Conservation (phyloP, 2,888 invertebrate genomes). For the Thymelicus lineola region DNA sequence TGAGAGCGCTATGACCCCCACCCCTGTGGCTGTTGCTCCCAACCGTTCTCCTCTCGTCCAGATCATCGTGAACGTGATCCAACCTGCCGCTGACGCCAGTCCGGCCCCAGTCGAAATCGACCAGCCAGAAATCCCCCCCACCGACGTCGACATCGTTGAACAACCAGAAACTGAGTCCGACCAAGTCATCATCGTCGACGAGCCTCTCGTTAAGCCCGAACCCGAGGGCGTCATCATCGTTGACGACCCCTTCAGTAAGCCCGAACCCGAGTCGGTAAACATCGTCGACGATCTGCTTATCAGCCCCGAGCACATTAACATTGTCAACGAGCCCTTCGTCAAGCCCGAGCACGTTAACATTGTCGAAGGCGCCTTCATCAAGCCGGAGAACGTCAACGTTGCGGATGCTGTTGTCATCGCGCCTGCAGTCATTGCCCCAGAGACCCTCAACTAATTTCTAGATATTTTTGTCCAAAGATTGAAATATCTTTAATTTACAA, state of each 20-base stretch:
- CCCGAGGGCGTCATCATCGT: slow-evolving; percentile 40
- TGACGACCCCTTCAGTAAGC: slow-evolving; percentile 42
- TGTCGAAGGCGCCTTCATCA: slow-evolving; percentile 42
- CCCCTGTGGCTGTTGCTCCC: neutral
- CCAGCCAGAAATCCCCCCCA: slow-evolving; percentile 28
- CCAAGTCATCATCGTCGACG: slow-evolving; percentile 30
- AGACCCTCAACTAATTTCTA: slow-evolving; percentile 54
- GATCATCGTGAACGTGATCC: slow-evolving; percentile 48
- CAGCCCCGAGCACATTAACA: slow-evolving; percentile 32
- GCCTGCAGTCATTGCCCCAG: slow-evolving; percentile 52
- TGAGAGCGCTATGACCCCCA: neutral
- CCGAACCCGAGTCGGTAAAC: slow-evolving; percentile 47
- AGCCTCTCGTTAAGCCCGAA: neutral
- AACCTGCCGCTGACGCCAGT: slow-evolving; percentile 25
- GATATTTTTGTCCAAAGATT: neutral
- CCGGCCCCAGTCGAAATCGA: slow-evolving; percentile 39
- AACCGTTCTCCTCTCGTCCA: slow-evolving; percentile 46
- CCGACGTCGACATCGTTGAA: slow-evolving; percentile 40
- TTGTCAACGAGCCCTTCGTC: slow-evolving; percentile 46
- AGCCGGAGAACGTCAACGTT: slow-evolving; percentile 46
- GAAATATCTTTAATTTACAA: neutral
- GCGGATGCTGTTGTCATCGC: slow-evolving; percentile 48
- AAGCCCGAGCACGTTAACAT: slow-evolving; percentile 46
- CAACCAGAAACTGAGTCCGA: slow-evolving; percentile 37
- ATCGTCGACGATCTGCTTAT: slow-evolving; percentile 48